phyloP scores from a whole-genome alignment of 2,797 vertebrate genomes.

The Alcedo quadribrachys region DNA sequence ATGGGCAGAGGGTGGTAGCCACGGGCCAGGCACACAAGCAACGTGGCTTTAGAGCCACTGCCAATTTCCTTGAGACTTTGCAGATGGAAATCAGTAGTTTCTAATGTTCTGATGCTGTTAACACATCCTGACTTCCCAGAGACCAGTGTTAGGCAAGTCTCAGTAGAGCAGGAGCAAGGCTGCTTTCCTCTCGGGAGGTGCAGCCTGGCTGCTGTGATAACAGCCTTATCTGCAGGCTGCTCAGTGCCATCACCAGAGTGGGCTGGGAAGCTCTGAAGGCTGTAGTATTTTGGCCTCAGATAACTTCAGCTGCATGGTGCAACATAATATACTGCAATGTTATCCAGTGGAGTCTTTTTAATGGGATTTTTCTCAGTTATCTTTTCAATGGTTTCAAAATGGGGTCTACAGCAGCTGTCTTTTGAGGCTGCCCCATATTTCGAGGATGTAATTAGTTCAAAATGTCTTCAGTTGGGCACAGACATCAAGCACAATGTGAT shows the following conservation, averaged over 20 bases:
- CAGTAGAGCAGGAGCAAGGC: neutral
- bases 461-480: neutral
- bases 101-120: neutral
- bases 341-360: neutral
- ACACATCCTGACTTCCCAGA: neutral
- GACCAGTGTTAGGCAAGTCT: neutral
- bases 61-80: neutral
- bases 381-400: neutral
- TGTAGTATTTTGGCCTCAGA: neutral
- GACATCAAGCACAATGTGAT: neutral
- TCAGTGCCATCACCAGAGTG: fast-evolving
- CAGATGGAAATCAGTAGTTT: neutral
- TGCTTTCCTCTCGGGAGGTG: neutral
- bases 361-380: neutral
- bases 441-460: neutral
- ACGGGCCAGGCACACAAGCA: neutral
- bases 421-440: neutral
- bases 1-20: neutral
- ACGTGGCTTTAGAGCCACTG: neutral
- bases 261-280: neutral
- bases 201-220: neutral
- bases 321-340: neutral
- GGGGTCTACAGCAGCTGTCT: neutral
- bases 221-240: neutral
- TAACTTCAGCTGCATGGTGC: neutral